These are phyloP conservation scores for Pollimyrus isidori DNA, from an alignment of 2,113 vertebrate species.

Conservation along the genomic window DNA sequence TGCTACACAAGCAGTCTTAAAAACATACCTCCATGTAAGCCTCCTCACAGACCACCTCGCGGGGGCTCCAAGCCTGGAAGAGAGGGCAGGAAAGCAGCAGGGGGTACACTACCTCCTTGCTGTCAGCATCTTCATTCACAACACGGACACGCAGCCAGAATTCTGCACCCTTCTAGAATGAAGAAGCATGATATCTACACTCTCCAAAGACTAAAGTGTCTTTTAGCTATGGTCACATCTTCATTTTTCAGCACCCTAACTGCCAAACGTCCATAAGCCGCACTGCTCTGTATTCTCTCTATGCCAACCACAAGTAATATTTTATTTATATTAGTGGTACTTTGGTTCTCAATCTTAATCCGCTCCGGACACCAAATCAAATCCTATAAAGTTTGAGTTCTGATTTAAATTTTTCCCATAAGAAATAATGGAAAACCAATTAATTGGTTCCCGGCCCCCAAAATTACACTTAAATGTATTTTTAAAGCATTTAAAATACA, in stretches of 20 bases:
- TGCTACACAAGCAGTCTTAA: neutral
- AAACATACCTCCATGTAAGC: slow-evolving; percentile 37
- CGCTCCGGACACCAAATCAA: no score
- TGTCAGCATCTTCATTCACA: slow-evolving; percentile 19
- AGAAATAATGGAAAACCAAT: no score
- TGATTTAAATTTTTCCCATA: no score
- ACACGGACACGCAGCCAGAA: slow-evolving; percentile 33
- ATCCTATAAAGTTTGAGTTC: no score
- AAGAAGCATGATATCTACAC: neutral
- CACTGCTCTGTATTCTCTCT: no score
- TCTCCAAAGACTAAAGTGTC: neutral
- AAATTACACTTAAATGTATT: no score
- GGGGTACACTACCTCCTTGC: slow-evolving; percentile 13
- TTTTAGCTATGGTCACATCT: neutral
- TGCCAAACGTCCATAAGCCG: neutral
- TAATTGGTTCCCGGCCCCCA: no score
- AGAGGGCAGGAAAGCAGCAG: slow-evolving; percentile 32
- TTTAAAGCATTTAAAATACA: no score
- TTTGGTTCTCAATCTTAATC: no score
- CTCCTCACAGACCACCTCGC: slow-evolving; percentile 39
- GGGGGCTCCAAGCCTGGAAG: slow-evolving; percentile 21
- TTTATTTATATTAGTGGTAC: no score
- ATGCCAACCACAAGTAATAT: no score
- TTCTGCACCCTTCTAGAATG: slow-evolving; percentile 25
- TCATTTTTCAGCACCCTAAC: neutral